Evolutionary conservation across 2,797 vertebrate species (phyloP).

Genomic region (Mionectes olivaceus): DNA sequence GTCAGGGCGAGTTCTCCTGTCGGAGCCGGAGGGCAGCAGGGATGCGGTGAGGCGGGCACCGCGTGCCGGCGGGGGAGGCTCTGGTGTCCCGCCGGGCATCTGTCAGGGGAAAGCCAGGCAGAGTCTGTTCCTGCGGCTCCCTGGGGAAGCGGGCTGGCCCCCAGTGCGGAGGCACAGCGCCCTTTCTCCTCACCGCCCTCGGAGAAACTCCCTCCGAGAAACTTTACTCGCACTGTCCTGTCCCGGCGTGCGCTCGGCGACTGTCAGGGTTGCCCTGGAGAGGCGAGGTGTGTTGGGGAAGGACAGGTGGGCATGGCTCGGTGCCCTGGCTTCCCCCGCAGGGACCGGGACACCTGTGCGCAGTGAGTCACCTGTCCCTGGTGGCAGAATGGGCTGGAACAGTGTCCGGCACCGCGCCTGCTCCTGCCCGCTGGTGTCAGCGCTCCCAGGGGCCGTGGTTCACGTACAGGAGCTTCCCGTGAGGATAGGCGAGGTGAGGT

Average conservation of each 20-base stretch:
- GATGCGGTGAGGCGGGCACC: background rate
- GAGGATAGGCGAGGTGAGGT: background rate
- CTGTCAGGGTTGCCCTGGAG: background rate
- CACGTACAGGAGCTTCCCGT: background rate
- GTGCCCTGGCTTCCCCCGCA: background rate
- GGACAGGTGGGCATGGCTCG: background rate
- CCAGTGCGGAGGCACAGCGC: fast-evolving
- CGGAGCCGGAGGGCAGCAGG: background rate
- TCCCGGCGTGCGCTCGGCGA: background rate
- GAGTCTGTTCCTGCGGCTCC: background rate
- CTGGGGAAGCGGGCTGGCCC: background rate
- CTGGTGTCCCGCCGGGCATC: background rate
- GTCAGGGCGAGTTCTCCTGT: background rate
- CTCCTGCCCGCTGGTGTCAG: background rate
- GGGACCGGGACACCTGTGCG: background rate
- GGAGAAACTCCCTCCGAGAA: background rate
- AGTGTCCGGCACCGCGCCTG: background rate
- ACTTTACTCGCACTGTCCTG: background rate
- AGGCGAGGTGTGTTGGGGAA: background rate
- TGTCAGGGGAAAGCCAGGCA: background rate
- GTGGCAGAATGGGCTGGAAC: background rate
- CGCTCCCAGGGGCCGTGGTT: background rate
- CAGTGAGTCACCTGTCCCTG: background rate
- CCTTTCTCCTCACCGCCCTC: background rate
- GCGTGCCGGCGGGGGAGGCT: background rate